Conservation (phyloP, 2,888 invertebrate genomes). For the Thalpophila matura region DNA sequence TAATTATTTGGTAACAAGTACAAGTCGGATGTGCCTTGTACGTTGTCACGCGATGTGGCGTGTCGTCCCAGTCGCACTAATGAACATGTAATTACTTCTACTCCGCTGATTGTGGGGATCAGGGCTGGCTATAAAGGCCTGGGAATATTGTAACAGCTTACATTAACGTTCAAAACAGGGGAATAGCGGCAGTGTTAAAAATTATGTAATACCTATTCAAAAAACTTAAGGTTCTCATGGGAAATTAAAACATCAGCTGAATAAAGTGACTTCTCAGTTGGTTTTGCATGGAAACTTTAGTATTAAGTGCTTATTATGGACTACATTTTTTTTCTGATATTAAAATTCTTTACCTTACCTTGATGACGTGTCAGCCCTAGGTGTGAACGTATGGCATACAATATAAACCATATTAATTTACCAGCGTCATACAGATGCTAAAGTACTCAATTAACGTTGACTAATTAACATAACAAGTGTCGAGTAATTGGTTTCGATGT, state of each 20-base stretch:
- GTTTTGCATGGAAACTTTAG: constrained; percentile 9
- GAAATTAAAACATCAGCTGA: constrained; percentile 38
- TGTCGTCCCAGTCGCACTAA: constrained; percentile 80
- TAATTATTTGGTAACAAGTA: constrained; percentile 77
- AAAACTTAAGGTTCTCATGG: constrained; percentile 35
- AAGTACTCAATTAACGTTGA: constrained; percentile 69
- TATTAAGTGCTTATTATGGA: not conserved
- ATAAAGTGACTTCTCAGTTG: constrained; percentile 16
- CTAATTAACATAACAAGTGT: constrained; percentile 84
- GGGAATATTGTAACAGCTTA: too few species aligned
- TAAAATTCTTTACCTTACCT: not conserved
- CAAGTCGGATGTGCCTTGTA: constrained; percentile 67
- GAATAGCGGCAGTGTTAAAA: not conserved
- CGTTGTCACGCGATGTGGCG: constrained; percentile 84
- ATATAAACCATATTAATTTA: constrained; percentile 74
- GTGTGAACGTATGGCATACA: constrained; percentile 48
- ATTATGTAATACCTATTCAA: constrained; percentile 15
- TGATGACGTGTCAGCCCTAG: constrained; percentile 57
- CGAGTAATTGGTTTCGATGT: constrained; percentile 79
- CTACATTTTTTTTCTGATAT: not conserved
- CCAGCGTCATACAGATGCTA: constrained; percentile 71
- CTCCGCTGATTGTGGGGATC: constrained; percentile 73
- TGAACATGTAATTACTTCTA: constrained; percentile 86
- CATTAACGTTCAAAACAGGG: constrained; percentile 9
- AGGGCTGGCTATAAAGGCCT: constrained; percentile 63